These are phyloP conservation scores for Drosophila seguyi DNA, from an alignment of 1,140 invertebrate species.

Conservation along the genomic window DNA sequence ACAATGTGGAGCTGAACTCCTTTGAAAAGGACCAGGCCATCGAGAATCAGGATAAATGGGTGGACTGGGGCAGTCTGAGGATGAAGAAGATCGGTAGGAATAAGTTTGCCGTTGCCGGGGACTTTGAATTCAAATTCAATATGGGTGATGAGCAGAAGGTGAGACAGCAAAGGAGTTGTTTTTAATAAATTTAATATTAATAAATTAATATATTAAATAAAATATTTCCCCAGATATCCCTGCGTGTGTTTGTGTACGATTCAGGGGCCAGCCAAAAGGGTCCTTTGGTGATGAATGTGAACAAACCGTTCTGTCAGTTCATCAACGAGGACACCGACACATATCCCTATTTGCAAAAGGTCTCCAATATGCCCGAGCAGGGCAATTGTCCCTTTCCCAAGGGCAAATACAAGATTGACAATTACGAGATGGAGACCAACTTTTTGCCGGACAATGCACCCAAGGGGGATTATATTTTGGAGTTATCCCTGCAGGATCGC, in stretches of 20 bases:
- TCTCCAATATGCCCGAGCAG: slow-evolving; percentile 59
- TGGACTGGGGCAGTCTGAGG: slow-evolving; percentile 64
- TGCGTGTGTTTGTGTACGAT: slow-evolving; percentile 59
- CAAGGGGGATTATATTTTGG: slow-evolving; percentile 60
- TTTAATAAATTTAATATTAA: no score
- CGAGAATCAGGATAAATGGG: slow-evolving; percentile 56
- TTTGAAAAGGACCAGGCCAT: slow-evolving; percentile 40
- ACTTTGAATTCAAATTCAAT: slow-evolving; percentile 65
- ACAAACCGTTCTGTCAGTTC: slow-evolving; percentile 71
- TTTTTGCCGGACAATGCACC: slow-evolving; percentile 67
- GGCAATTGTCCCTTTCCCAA: slow-evolving; percentile 66
- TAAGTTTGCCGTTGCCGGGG: slow-evolving; percentile 51
- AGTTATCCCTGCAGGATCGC: slow-evolving; percentile 46
- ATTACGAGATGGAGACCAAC: slow-evolving; percentile 69
- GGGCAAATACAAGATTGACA: slow-evolving; percentile 60
- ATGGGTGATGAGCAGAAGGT: slow-evolving; percentile 66
- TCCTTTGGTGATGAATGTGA: slow-evolving; percentile 60
- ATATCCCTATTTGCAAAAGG: slow-evolving; percentile 58
- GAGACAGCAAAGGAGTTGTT: not conserved
- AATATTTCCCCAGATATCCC: slow-evolving; percentile 22
- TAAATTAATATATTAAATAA: not conserved
- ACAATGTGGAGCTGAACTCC: slow-evolving; percentile 63
- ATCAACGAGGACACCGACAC: slow-evolving; percentile 68
- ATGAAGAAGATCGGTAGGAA: slow-evolving; percentile 71
- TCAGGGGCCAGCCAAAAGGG: slow-evolving; percentile 40